Evolutionary conservation across 2,797 vertebrate species (phyloP).

Genomic region (Danio kyathit): DNA sequence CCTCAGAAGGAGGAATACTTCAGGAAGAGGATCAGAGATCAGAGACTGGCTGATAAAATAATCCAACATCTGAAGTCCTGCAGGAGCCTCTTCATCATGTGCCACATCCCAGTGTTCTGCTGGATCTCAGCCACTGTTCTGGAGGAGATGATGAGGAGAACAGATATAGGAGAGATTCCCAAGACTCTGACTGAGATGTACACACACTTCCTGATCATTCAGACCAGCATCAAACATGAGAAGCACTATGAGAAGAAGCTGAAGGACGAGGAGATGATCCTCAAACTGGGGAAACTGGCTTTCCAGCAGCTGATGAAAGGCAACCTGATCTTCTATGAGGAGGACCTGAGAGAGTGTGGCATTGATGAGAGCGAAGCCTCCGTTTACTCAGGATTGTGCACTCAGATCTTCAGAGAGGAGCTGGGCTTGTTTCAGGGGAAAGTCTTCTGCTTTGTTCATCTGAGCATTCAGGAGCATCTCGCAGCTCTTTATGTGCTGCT

Average conservation of each 20-base stretch:
- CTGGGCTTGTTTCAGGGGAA: too few species aligned
- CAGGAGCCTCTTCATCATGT: constrained; percentile 3
- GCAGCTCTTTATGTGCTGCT: too few species aligned
- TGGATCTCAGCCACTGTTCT: constrained; percentile 36
- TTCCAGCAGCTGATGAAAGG: too few species aligned
- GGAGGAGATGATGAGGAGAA: background rate
- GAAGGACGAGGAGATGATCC: background rate
- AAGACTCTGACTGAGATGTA: constrained; percentile 45
- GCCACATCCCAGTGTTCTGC: constrained; percentile 40
- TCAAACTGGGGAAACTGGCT: too few species aligned
- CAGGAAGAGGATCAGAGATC: too few species aligned
- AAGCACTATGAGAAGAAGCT: constrained; percentile 8
- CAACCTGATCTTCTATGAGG: too few species aligned
- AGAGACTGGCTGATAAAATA: background rate
- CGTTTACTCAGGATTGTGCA: too few species aligned
- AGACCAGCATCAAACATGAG: background rate
- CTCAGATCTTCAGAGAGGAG: too few species aligned
- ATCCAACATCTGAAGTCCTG: constrained; percentile 40
- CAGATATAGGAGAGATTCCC: background rate
- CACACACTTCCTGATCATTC: constrained; percentile 38
- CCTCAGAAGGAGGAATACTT: constrained; percentile 5
- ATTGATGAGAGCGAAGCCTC: too few species aligned
- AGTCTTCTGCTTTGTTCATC: too few species aligned
- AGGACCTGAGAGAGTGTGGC: too few species aligned
- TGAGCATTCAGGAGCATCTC: too few species aligned